Evolutionary conservation across 2,797 vertebrate species (phyloP).

Genomic region (Chaetophractus vellerosus): DNA sequence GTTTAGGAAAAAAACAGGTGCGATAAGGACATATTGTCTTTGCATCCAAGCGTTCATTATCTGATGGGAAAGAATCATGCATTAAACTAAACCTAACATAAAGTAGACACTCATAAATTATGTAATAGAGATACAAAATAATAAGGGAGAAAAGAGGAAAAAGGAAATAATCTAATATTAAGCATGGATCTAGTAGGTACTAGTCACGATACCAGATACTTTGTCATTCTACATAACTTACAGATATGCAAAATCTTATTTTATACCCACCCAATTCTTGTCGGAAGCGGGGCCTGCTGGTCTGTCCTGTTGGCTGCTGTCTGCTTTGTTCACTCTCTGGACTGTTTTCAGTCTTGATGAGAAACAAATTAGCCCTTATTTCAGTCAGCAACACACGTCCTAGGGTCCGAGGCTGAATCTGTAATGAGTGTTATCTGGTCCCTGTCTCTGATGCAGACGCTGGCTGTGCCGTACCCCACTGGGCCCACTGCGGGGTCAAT

Average conservation of each 20-base stretch:
- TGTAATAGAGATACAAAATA: background rate
- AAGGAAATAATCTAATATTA: background rate
- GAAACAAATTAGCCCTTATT: background rate
- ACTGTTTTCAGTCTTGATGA: background rate
- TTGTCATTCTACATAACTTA: background rate
- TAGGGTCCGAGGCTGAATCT: background rate
- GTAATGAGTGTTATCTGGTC: background rate
- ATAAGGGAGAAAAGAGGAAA: background rate
- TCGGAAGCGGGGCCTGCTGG: background rate
- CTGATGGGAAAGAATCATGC: background rate
- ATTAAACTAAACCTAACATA: background rate
- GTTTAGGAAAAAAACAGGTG: conserved; percentile 50
- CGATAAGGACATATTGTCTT: background rate
- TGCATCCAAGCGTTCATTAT: background rate
- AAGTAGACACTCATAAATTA: background rate
- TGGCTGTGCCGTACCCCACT: background rate
- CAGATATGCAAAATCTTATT: background rate
- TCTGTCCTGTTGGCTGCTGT: background rate
- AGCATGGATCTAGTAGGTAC: background rate
- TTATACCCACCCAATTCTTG: background rate
- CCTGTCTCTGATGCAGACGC: background rate
- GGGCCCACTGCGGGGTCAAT: background rate
- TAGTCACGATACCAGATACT: background rate
- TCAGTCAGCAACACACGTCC: background rate
- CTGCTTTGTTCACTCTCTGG: background rate